These are phyloP conservation scores for Neogale vison DNA, from an alignment of 2,113 vertebrate species.

Conservation along the genomic window DNA sequence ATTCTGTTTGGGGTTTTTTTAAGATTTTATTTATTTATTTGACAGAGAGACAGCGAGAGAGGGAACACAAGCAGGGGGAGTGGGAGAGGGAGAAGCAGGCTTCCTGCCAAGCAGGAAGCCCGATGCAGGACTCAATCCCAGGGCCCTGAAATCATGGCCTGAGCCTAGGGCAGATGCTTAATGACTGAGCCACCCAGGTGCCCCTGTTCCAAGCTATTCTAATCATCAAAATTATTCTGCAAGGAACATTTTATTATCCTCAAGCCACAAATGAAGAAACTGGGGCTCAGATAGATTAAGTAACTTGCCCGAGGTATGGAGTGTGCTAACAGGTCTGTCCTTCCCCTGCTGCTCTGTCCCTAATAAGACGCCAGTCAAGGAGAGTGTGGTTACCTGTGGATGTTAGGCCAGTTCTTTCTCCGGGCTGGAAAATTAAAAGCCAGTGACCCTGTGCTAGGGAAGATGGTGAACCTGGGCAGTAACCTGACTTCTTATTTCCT, in stretches of 20 bases:
- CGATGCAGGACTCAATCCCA: too few relatives aligned
- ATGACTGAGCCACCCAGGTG: too few relatives aligned
- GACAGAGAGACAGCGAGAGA: too few relatives aligned
- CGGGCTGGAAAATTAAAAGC: neutral
- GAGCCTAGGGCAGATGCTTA: too few relatives aligned
- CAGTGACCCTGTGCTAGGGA: neutral
- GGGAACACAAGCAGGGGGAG: too few relatives aligned
- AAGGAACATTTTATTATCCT: neutral
- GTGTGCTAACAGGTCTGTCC: neutral
- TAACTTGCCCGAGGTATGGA: neutral
- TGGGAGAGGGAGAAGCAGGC: too few relatives aligned
- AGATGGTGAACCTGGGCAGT: neutral
- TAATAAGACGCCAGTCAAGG: neutral
- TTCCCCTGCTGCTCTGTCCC: neutral
- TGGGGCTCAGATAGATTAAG: neutral
- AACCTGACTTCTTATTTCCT: neutral
- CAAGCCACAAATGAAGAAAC: neutral
- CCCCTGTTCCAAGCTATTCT: neutral
- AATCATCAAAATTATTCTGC: neutral
- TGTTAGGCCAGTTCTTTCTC: neutral
- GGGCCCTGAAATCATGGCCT: too few relatives aligned
- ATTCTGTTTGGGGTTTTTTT: accelerated
- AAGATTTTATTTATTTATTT: too few relatives aligned
- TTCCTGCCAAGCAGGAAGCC: too few relatives aligned
- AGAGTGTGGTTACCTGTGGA: neutral